Evolutionary conservation across 2,113 vertebrate species (phyloP).

Genomic region (Brevimyrus niger): DNA sequence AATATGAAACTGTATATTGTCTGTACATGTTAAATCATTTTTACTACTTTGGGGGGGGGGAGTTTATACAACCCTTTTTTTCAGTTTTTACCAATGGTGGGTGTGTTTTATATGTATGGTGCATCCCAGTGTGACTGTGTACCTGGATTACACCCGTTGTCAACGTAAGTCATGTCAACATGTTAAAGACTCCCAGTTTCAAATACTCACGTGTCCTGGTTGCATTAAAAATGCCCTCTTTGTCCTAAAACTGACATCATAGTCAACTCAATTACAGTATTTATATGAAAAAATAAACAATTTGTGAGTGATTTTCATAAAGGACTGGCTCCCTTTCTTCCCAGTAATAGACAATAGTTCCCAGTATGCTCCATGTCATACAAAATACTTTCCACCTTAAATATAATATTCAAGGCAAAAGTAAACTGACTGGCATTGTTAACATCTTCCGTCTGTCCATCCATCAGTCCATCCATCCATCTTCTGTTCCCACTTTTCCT

Average conservation of each 20-base stretch:
- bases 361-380: neutral
- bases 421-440: neutral
- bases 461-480: neutral
- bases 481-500: neutral
- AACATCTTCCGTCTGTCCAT: neutral
- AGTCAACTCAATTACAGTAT: slow-evolving; percentile 7
- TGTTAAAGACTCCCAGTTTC: no score
- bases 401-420: neutral
- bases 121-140: neutral
- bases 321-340: neutral
- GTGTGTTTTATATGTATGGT: slow-evolving; percentile 9
- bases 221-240: neutral
- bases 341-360: neutral
- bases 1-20: neutral
- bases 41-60: neutral
- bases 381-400: neutral
- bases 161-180: neutral
- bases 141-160: neutral
- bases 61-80: slow-evolving; percentile 1
- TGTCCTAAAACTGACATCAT: neutral
- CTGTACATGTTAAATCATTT: slow-evolving; percentile 9
- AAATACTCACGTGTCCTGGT: neutral
- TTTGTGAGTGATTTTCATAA: slow-evolving; percentile 14
- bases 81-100: slow-evolving; percentile 1
- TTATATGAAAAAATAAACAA: slow-evolving; percentile 9